phyloP scores from a whole-genome alignment of 2,797 vertebrate species.

The Thripadectes ignobilis region DNA sequence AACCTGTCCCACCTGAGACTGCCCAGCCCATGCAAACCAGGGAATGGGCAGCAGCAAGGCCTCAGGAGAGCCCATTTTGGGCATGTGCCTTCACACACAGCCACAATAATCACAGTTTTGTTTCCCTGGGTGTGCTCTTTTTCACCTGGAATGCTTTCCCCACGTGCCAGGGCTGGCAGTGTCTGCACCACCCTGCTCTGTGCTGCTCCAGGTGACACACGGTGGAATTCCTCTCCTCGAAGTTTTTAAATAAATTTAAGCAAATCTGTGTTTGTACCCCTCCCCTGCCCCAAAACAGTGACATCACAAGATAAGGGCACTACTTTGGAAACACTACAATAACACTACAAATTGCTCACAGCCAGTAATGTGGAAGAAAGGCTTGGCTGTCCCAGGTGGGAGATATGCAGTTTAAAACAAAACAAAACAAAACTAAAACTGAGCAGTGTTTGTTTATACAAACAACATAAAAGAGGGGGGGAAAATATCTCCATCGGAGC shows the following conservation, averaged over 20 bases:
- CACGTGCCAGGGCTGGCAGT: no score
- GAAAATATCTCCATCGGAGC: not conserved
- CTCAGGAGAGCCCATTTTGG: not conserved
- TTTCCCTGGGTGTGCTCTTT: not conserved
- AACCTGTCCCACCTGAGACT: not conserved
- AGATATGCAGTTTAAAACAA: not conserved
- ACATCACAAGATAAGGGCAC: not conserved
- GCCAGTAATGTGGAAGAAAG: not conserved
- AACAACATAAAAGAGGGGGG: slow-evolving; percentile 15
- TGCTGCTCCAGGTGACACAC: accelerated
- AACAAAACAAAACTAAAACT: not conserved
- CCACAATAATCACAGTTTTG: not conserved
- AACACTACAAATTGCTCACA: slow-evolving; percentile 33
- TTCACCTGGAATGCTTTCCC: not conserved
- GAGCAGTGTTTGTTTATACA: slow-evolving; percentile 16
- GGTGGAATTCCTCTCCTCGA: not conserved
- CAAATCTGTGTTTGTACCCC: not conserved
- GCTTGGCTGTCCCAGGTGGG: slow-evolving; percentile 6
- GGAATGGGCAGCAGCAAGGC: not conserved
- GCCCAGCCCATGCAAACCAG: not conserved
- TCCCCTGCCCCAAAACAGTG: not conserved
- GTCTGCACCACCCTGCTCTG: not conserved
- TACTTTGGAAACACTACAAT: not conserved
- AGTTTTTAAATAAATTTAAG: not conserved
- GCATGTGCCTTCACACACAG: not conserved